Evolutionary conservation across 2,888 invertebrate genomes (phyloP).

Genomic region (Pseudococcus jackbeardsleyi): DNA sequence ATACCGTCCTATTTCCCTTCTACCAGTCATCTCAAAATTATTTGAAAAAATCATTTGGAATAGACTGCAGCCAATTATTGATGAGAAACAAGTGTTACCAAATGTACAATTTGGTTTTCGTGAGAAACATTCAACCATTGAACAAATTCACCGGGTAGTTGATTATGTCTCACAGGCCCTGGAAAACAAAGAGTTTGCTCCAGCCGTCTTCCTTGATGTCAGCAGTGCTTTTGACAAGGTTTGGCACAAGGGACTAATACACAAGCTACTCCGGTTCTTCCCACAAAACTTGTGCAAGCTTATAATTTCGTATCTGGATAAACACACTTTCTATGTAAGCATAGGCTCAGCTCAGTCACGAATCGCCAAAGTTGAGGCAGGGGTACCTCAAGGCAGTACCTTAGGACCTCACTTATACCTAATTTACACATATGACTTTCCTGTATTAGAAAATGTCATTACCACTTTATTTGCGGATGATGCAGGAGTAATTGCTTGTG

Average conservation of each 20-base stretch:
- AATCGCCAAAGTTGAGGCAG: too few relatives aligned
- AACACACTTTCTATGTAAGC: neutral
- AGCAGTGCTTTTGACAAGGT: neutral
- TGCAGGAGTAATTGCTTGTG: too few relatives aligned
- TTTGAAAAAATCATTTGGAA: slow-evolving; percentile 29
- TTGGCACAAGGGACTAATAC: neutral
- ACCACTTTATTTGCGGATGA: too few relatives aligned
- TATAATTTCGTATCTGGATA: neutral
- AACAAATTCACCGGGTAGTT: slow-evolving; percentile 28
- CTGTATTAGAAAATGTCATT: too few relatives aligned
- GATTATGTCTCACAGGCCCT: neutral
- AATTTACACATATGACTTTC: too few relatives aligned
- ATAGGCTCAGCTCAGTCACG: too few relatives aligned
- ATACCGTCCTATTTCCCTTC: slow-evolving; percentile 40
- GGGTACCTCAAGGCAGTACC: too few relatives aligned
- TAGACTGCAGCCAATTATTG: neutral
- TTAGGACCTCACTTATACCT: too few relatives aligned
- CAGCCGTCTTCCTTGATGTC: neutral
- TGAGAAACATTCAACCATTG: slow-evolving; percentile 7
- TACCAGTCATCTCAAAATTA: slow-evolving; percentile 20
- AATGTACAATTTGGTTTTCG: neutral
- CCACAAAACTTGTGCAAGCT: neutral
- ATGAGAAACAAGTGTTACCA: too few relatives aligned
- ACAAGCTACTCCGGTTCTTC: neutral
- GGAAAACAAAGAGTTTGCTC: neutral